Base-by-base conservation (phyloP, 1,140 invertebrate species). In the Lithobius niger region DNA sequence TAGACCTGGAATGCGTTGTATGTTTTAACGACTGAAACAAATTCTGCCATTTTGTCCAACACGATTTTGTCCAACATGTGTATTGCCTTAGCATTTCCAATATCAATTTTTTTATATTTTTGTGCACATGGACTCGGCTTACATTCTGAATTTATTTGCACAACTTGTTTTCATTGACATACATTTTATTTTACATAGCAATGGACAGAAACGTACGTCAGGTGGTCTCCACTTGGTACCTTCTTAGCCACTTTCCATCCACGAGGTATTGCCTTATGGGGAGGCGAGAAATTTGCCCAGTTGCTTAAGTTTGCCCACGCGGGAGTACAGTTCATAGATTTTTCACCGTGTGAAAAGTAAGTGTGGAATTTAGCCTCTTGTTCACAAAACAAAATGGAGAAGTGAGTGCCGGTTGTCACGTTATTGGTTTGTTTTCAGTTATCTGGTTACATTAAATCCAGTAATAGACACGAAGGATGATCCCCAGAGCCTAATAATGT, bases 161-260 rank as follows among this genome's bases (percentile, higher is more conserved):
- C n/a, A n/a, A n/a, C n/a, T n/a, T n/a, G n/a, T n/a, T n/a, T n/a
- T n/a, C n/a, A n/a, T n/a, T n/a, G n/a, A n/a, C n/a, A n/a, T n/a
- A n/a, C n/a, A n/a, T n/a, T n/a, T n/a, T n/a, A n/a, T 13, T 45
- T 19, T 57, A 18, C n/a, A 25, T 42, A 91, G 87, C 78, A 82
- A 57, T 96, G 92, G 90, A 93, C 91, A 15, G 92, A 97, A 67
- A 90, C 88, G 0, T 92, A 92, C 66, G 86, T 95, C 1, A 86
- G 87, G 61, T 99, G 96, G 95, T 98, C 95, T 21, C 95, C 93
- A 0, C 72, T 93, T 31, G 97, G 97, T 28, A 97, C 93, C 1
- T 99, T 94, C 70, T 72, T 99, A 36, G 82, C 92, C 0, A 98
- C 96, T 0, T 93, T 97, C 71, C 96, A 99, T 69, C 83, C 83